Percentiles rank a stretch among this genome's conserved stretches.
Evolutionary conservation across 2,113 vertebrate genomes (phyloP).

Genomic region (Passer montanus): DNA sequence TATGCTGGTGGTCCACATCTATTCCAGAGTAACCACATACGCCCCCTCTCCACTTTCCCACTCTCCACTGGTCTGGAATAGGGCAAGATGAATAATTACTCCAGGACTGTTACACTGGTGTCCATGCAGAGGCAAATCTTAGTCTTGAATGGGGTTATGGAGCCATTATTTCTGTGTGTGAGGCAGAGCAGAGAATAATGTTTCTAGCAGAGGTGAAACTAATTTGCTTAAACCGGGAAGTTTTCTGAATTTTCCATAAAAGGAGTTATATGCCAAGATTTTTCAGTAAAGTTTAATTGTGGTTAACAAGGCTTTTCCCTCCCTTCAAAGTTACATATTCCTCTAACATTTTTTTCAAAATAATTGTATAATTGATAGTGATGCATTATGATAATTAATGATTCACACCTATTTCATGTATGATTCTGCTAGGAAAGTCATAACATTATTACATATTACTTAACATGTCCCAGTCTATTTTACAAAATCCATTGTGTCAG

Average conservation of each 20-base stretch:
- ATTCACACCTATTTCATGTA: not conserved
- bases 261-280: not conserved
- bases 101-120: not conserved
- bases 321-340: not conserved
- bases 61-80: not conserved
- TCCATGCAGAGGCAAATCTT: not conserved
- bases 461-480: not conserved
- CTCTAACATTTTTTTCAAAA: not conserved
- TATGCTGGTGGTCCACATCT: fast-evolving
- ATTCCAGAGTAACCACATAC: not conserved
- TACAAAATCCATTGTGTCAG: not conserved
- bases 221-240: not conserved
- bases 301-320: not conserved
- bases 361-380: not conserved
- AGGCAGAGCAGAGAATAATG: not conserved
- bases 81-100: not conserved
- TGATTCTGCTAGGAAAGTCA: not conserved
- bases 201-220: not conserved
- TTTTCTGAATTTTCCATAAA: not conserved
- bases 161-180: not conserved
- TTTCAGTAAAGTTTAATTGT: not conserved
- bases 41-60: not conserved
- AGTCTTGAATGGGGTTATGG: not conserved
- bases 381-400: not conserved
- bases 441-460: not conserved